Base-by-base conservation (phyloP, 2,888 invertebrate genomes). In the Hermaeophaga mercurialis region DNA sequence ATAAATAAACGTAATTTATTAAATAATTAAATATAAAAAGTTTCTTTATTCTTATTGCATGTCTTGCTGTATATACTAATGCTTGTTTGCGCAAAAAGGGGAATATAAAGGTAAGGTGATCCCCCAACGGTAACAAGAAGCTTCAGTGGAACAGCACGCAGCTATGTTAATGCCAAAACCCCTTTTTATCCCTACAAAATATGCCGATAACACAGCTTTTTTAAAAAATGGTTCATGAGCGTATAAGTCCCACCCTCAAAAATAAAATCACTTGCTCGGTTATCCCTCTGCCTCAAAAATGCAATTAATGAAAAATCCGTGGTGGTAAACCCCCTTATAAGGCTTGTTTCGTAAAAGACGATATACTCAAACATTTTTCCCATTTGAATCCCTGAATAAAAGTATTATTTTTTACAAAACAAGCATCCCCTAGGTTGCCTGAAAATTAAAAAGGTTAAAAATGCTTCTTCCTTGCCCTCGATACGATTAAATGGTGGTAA, bases 51-150 rank as follows among this genome's bases (percentile, higher is more conserved):
- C 17, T n/a, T 39, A 11, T 19, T 19, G 67, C 67, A 61, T 69
- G 66, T 55, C 52, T 45, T 46, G 68, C 70, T 70, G 68, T 70
- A 70, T 44, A 71, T 67, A 69, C 67, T 70, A 70, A 70, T 64
- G 34, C 64, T 64, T 65, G 50, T 61, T 34, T 54, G 61, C 60
- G 64, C 54, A 31, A 36, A 33, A 69, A 69, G 67, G 69, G 50
- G 50, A 24, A n/a, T 19, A n/a, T 41, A 41, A 41, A 71, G 66
- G 55, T 69, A 56, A 77, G 76, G 76, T 75, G 65, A 73, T 75
- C 75, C 75, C 72, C 73, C 75, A 76, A 71, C 75, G 74, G 69
- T 73, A 73, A 72, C 72, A 73, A 64, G 70, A 69, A 70, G 73
- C 73, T 75, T 74, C 69, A 70, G 72, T 70, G 66, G 68, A 67